Evolutionary conservation across 2,113 vertebrate genomes (phyloP).

Genomic region (Uropsilus gracilis): DNA sequence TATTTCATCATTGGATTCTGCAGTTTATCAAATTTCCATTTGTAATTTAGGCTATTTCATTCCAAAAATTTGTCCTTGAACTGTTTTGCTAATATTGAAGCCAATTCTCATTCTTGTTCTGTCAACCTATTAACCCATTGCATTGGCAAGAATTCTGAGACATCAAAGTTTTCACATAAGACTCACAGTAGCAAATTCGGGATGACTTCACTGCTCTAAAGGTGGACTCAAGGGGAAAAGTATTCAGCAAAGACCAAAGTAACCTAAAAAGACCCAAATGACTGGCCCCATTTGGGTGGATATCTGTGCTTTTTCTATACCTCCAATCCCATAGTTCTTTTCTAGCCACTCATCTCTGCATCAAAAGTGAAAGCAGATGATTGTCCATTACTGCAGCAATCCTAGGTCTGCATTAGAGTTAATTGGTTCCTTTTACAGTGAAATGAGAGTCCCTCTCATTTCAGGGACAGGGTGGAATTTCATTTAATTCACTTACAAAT

Average conservation of each 20-base stretch:
- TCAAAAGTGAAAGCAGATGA: not conserved
- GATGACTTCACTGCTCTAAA: conserved; percentile 9
- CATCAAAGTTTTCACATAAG: not conserved
- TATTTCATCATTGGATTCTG: not conserved
- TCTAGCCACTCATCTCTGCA: not conserved
- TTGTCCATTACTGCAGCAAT: not conserved
- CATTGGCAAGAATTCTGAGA: not conserved
- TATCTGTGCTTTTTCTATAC: not conserved
- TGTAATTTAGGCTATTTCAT: not conserved
- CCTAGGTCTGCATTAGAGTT: not conserved
- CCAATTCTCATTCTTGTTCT: not conserved
- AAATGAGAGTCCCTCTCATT: conserved; percentile 45
- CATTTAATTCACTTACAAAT: conserved; percentile 61
- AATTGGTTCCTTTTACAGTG: conserved; percentile 38
- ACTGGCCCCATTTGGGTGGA: not conserved
- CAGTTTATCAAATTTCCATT: not conserved
- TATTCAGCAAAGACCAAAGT: not conserved
- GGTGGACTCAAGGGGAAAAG: not conserved
- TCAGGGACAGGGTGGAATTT: not conserved
- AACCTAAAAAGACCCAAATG: not conserved
- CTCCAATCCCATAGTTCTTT: not conserved
- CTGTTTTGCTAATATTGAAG: not conserved
- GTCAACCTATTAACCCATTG: not conserved
- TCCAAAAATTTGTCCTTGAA: conserved; percentile 18
- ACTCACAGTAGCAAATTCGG: not conserved